Base-by-base conservation (phyloP, 2,888 invertebrate species). In the Epinotia ramella region DNA sequence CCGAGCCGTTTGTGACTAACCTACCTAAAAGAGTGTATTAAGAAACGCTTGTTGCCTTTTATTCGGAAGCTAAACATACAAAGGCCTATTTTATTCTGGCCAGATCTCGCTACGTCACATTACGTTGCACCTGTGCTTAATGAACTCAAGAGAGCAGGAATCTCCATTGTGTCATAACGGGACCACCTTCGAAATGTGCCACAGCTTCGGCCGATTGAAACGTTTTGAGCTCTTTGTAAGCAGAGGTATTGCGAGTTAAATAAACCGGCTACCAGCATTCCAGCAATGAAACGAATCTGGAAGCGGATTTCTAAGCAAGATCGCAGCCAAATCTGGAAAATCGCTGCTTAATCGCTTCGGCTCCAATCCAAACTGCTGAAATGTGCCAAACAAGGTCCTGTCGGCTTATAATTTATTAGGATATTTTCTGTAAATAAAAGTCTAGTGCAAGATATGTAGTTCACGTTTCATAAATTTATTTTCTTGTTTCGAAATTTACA, bases 201-300 rank as follows among this genome's bases (percentile, higher is more conserved):
- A 28, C 12, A 28, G 59, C 62, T 33, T 33, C 33, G 16, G 28
- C 33, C 28, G 33, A 62, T 62, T n/a, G 33, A 33, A 33, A 62
- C 16, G 62, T 62, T 62, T 62, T 40, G 62, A 33, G 62, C 62
- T 33, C 33, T 62, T 3, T 33, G 7, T 16, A 62, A 62, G 24
- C 60, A 60, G 1, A 33, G 62, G 33, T 62, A 62, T 62, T 62
- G 62, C 7, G 33, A 62, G 33, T 62, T 33, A 33, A 62, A 33
- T 62, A 62, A 62, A 62, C 62, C 33, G 33, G 62, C 33, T 16
- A 62, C 62, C 33, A 62, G 33, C 33, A 33, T 33, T 33, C 62
- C 33, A 62, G 33, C 33, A n/a, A 62, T 62, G 18, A n/a, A 57
- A 18, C 5, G 57, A 57, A 57, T 0, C 11, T 44, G 44, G 20